Conservation (phyloP, 2,797 vertebrate species). For the Valencia hispanica region DNA sequence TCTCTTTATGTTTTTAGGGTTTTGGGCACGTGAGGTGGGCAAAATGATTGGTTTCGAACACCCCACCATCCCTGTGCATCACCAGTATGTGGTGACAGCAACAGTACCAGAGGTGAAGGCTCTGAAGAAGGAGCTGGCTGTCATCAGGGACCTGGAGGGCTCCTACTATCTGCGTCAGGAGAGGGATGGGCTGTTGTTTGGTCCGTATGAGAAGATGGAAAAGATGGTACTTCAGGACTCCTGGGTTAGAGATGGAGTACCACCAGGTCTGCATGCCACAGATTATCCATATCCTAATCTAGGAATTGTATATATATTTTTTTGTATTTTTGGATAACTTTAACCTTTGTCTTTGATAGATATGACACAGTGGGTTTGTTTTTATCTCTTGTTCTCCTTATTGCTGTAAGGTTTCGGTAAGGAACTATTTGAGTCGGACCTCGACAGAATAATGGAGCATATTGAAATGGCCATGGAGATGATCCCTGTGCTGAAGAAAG, state of each 20-base stretch:
- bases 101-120: conserved; percentile 96
- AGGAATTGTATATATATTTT: too few species aligned
- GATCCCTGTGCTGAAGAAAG: conserved; percentile 91
- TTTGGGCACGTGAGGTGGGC: conserved; percentile 96
- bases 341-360: not conserved
- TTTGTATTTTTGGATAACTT: not conserved
- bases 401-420: conserved; percentile 92
- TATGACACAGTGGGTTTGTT: not conserved
- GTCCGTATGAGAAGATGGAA: conserved; percentile 92
- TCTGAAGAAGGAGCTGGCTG: conserved; percentile 89
- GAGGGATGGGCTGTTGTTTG: conserved; percentile 93
- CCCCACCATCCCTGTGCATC: conserved; percentile 95
- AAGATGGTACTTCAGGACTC: conserved; percentile 96
- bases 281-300: not conserved
- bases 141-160: conserved; percentile 93
- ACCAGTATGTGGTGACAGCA: conserved; percentile 94
- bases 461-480: conserved; percentile 96
- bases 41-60: conserved; percentile 91
- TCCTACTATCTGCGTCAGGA: conserved; percentile 96
- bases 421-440: conserved; percentile 96
- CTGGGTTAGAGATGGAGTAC: conserved; percentile 91
- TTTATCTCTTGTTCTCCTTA: not conserved
- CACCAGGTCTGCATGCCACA: conserved; percentile 82
- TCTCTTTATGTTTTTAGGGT: conserved; percentile 78
- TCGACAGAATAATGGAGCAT: conserved; percentile 96